Conservation (phyloP, 2,113 vertebrate genomes). For the Saguinus imperator region DNA sequence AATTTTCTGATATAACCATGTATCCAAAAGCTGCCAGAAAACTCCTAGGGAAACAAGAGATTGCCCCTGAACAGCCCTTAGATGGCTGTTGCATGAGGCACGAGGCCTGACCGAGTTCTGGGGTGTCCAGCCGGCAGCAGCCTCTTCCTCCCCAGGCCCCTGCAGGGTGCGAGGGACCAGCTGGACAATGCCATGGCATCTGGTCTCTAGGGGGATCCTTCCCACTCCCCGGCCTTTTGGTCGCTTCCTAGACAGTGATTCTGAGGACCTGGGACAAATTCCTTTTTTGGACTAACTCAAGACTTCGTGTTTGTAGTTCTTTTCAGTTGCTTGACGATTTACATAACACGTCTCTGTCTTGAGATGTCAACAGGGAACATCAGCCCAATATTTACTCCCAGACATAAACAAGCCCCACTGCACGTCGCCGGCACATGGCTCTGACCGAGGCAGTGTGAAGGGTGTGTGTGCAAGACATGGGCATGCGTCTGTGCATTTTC, state of each 20-base stretch:
- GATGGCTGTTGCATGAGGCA: background rate
- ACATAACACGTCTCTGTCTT: constrained; percentile 47
- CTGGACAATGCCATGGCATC: rapidly evolving
- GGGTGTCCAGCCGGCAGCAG: background rate
- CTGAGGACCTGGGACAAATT: background rate
- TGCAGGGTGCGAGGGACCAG: background rate
- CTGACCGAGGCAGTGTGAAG: background rate
- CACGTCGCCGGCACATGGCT: constrained; percentile 21
- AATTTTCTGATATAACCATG: background rate
- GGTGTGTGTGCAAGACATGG: background rate
- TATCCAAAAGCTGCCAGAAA: background rate
- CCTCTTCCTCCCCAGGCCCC: background rate
- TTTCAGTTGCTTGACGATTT: constrained; percentile 50
- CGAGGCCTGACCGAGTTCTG: background rate
- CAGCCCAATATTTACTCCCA: constrained; percentile 48
- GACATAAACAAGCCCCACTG: background rate
- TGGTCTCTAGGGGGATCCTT: background rate
- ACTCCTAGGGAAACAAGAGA: background rate
- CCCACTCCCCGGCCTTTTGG: background rate
- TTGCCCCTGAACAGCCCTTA: background rate
- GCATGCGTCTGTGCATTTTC: no score
- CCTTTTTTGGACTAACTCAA: background rate
- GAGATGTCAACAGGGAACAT: background rate
- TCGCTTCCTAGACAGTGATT: background rate
- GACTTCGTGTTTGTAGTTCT: background rate